Conservation (phyloP, 1,140 invertebrate genomes). For the Gonioctena quinquepunctata region DNA sequence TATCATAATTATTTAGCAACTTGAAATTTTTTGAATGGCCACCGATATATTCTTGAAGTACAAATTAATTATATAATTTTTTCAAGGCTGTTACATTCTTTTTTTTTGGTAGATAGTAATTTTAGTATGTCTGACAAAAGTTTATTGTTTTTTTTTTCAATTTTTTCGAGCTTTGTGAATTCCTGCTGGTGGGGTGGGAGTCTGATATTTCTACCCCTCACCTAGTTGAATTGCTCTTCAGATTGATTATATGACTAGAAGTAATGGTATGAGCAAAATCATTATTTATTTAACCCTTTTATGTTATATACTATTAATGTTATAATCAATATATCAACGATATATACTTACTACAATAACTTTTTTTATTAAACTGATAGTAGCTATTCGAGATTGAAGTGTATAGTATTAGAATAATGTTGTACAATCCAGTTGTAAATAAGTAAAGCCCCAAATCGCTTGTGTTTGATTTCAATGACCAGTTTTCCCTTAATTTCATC, state of each 20-base stretch:
- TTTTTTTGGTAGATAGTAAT: no score
- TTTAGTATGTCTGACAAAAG: no score
- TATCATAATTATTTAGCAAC: no score
- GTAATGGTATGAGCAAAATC: slow-evolving; percentile 23
- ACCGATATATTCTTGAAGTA: no score
- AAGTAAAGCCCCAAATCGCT: slow-evolving; percentile 32
- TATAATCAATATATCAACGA: slow-evolving; percentile 31
- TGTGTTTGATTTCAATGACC: background rate
- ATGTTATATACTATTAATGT: slow-evolving; percentile 34
- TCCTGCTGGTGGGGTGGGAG: background rate
- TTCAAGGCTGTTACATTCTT: no score
- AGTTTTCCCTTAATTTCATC: background rate
- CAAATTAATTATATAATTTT: no score
- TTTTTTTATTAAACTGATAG: slow-evolving; percentile 47
- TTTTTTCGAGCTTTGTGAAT: background rate
- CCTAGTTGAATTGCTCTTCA: background rate
- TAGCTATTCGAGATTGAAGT: slow-evolving; percentile 43
- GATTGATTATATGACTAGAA: slow-evolving; percentile 21
- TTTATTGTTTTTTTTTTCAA: background rate
- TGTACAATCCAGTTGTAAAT: slow-evolving; percentile 54
- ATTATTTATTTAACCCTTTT: slow-evolving; percentile 40
- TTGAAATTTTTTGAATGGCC: no score
- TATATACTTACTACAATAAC: slow-evolving; percentile 43
- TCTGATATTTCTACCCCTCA: background rate
- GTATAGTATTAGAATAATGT: slow-evolving; percentile 50